Evolutionary conservation across 2,113 vertebrate species (phyloP).

Genomic region (Megaptera novaeangliae): DNA sequence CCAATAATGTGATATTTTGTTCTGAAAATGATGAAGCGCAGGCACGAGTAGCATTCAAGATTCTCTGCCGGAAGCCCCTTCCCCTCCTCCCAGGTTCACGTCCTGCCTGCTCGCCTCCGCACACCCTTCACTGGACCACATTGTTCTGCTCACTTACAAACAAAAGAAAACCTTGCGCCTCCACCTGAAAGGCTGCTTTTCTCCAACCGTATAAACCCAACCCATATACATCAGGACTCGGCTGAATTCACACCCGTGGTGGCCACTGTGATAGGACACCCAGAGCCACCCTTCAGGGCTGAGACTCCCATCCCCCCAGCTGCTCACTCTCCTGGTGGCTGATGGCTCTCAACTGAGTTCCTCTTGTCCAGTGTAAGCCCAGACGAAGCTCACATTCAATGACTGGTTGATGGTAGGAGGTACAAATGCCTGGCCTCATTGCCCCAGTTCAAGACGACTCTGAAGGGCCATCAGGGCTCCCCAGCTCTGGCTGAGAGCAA

Average conservation of each 20-base stretch:
- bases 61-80: neutral
- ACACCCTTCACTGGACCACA: neutral
- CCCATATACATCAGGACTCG: neutral
- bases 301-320: neutral
- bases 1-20: neutral
- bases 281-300: neutral
- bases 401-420: neutral
- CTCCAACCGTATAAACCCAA: neutral
- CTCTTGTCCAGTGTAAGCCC: neutral
- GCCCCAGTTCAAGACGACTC: neutral
- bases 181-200: neutral
- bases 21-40: neutral
- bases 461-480: neutral
- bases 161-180: neutral
- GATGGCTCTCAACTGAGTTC: neutral
- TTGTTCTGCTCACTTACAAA: neutral
- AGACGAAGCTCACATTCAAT: neutral
- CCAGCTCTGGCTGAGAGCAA: neutral
- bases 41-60: neutral
- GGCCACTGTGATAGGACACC: accelerated
- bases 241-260: too few species aligned
- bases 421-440: neutral
- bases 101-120: neutral
- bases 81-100: neutral
- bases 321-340: neutral